phyloP scores from a whole-genome alignment of 2,113 vertebrate genomes.

The Crotalus horridus region DNA sequence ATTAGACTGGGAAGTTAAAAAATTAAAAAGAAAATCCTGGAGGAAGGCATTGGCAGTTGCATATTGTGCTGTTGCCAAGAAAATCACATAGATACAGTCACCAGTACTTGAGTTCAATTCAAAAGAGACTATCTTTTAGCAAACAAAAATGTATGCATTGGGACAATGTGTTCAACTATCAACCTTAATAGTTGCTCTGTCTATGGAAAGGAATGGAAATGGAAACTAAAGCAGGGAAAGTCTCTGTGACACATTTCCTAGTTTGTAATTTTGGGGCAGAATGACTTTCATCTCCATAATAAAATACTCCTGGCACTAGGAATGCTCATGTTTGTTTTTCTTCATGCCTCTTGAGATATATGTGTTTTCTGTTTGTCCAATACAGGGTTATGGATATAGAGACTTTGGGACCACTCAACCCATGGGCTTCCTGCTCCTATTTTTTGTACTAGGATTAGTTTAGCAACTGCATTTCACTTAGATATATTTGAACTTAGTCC shows the following conservation, averaged over 20 bases:
- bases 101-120: not conserved
- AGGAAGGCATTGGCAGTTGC: not conserved
- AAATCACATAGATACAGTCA: not conserved
- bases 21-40: not conserved
- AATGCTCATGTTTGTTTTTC: not conserved
- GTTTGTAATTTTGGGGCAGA: not conserved
- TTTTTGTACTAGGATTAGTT: not conserved
- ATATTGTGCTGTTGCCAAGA: not conserved
- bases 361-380: not conserved
- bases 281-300: not conserved
- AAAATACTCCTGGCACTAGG: not conserved
- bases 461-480: not conserved
- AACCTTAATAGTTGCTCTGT: not conserved
- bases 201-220: not conserved
- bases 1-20: not conserved
- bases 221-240: not conserved
- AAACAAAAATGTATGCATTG: not conserved
- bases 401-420: not conserved
- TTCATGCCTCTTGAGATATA: not conserved
- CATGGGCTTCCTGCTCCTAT: not conserved
- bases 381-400: not conserved
- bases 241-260: not conserved
- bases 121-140: not conserved
- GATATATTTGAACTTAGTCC: not conserved
- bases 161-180: not conserved